Conservation (phyloP, 2,797 vertebrate species). For the Pipistrellus pygmaeus region DNA sequence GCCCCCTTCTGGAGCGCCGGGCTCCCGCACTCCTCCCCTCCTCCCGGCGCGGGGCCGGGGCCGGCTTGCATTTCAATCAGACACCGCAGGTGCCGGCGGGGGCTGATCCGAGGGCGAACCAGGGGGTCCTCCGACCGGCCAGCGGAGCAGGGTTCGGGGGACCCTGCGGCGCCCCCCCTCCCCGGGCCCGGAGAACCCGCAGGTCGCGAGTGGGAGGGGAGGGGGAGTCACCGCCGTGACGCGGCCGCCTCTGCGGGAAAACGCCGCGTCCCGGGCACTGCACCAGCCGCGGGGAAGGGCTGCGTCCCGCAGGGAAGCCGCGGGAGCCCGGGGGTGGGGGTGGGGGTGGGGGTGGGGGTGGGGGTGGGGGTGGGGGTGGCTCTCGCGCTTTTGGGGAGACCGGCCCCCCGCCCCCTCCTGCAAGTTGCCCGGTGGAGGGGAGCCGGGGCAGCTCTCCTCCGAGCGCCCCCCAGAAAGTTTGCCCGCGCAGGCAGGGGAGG, state of each 20-base stretch:
- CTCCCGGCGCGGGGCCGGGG: background rate
- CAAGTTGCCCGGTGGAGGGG: conserved; percentile 59
- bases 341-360: background rate
- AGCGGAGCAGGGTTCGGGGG: background rate
- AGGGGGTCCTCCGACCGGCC: conserved; percentile 9
- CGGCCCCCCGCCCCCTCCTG: conserved; percentile 16
- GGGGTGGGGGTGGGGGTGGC: too few species aligned
- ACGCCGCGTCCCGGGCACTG: conserved; percentile 82
- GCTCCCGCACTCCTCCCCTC: background rate
- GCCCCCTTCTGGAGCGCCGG: background rate
- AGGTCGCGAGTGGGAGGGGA: conserved; percentile 74
- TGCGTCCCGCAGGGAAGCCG: conserved; percentile 57
- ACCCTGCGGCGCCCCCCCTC: conserved; percentile 55
- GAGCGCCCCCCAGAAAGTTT: conserved; percentile 76
- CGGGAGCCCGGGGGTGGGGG: conserved; percentile 1
- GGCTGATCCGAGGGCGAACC: background rate
- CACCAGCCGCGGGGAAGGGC: conserved; percentile 72
- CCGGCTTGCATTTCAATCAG: conserved; percentile 40
- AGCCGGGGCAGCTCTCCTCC: background rate
- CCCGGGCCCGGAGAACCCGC: conserved; percentile 60
- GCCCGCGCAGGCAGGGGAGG: conserved; percentile 42
- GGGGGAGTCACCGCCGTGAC: conserved; percentile 73
- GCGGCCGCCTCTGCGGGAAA: conserved; percentile 81
- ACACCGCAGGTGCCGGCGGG: conserved; percentile 17
- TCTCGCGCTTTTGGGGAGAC: conserved; percentile 46